Base-by-base conservation (phyloP, 2,888 invertebrate genomes). In the Silvanus unidentatus region DNA sequence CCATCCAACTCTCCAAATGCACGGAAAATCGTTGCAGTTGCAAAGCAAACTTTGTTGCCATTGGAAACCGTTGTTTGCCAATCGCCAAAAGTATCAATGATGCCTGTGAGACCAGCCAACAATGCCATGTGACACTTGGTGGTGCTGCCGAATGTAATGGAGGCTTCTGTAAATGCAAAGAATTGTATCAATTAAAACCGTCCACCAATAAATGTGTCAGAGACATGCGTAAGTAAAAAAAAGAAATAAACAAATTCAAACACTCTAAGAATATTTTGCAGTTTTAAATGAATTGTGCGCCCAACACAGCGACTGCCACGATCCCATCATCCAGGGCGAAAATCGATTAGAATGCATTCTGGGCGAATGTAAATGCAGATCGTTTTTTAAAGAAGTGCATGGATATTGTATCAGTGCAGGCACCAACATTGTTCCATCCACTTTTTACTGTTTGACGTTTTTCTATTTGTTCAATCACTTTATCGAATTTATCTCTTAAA, bases 141-240 rank as follows among this genome's bases (percentile, higher is more conserved):
- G 32, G 48, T 16, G 60, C 57, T 16, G 52, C 59, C 2, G 32
- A 45, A 12, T 68, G 68, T 45, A 42, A 39, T 3, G 36, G 55
- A 16, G 60, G 61, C 9, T 42, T 46, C 12, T 68, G 68, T 44
- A 47, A 45, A 6, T 68, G 68, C 42, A 52, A 47, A 15, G 62
- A 64, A 34, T 36, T 60, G 12, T 62, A 57, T 40, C 57, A 64
- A 32, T 54, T 58, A 14, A 62, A 63, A 30, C 16, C 44, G 8
- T 39, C 39, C 3, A 49, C 42, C 2, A 57, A 55, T 15, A 59
- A 57, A 48, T 66, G 65, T 43, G 57, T 64, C 14, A 44, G 45
- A 40, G 63, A 63, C 51, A 47, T 54, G 45, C 42, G 64, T 64
- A 58, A 59, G 62, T 49, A 13, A 32, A 41, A n/a, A 12, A 32